Evolutionary conservation across 92 coral and sea anemone genomes (phyloP), one percentile per base, ranked within the genome.

Genomic region (Ricordea florida): DNA sequence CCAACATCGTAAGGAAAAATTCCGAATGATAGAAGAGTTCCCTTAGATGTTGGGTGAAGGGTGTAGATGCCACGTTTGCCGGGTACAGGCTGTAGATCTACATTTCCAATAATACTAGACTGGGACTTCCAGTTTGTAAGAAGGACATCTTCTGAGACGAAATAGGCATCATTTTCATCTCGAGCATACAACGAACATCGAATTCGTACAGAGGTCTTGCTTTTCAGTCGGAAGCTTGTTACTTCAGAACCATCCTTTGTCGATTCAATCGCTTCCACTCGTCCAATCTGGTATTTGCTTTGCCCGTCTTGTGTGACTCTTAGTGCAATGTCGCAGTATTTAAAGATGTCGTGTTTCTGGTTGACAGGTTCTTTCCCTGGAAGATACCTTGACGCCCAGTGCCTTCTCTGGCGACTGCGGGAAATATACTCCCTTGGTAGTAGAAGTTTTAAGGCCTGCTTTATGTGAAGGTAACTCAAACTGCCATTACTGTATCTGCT

Each of bases 351-450:
- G 21, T 76, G 74, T 4, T 51, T 26, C 33, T 57, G 83, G 47
- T 76, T 43, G 30, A 63, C 17, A n/a, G 72, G 81, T 31, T 15
- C 81, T 36, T 30, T 74, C 7, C 81, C 81, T 21, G 81, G 81
- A 46, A 74, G 72, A 53, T 60, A 61, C 29, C 45, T 74, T 1
- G 72, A 59, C 3, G 81, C 81, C 60, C 69, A 59, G 32, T 57
- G 80, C 58, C 70, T 45, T 31, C 18, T 73, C 59, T 73, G 80
- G 31, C 60, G 70, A 34, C 53, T 36, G 2, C 72, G 45, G 14
- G 72, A 44, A 4, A 74, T 74, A 14, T 74, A 74, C 20, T 76
- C 74, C n/a, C 74, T 26, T 3, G 66, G 74, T 14, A 76, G 55
- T 16, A 50, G 66, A 28, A 76, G 60, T 35, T 76, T 76, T 21